Percentiles rank a stretch among this genome's conserved stretches.
These are phyloP conservation scores for Mormyrus proboscirostris DNA, from an alignment of 2,797 vertebrate genomes.

Conservation along the genomic window DNA sequence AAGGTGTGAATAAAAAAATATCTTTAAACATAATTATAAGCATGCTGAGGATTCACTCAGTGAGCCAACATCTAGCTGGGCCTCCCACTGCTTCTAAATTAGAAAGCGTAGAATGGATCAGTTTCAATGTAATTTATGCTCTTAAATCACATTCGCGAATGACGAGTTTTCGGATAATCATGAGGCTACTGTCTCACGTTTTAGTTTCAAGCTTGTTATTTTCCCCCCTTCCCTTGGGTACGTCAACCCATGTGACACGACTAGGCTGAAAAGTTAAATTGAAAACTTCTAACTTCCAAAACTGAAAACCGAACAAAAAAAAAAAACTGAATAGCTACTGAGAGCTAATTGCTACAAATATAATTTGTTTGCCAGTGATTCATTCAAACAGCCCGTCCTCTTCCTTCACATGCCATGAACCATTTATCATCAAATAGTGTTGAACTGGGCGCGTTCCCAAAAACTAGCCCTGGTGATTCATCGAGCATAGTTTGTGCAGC, in stretches of 20 bases:
- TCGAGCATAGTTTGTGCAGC: constrained; percentile 7
- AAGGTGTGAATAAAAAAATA: neutral
- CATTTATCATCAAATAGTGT: constrained; percentile 38
- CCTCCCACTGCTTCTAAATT: constrained; percentile 1
- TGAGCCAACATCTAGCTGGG: neutral
- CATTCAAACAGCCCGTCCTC: constrained; percentile 32
- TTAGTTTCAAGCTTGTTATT: neutral
- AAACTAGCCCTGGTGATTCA: constrained; percentile 28
- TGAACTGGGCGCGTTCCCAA: constrained; percentile 38
- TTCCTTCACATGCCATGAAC: constrained; percentile 27
- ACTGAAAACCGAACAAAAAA: constrained; percentile 23
- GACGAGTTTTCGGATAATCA: neutral
- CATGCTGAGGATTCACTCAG: neutral
- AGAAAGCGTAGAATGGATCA: neutral
- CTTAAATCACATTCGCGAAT: neutral
- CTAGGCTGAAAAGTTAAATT: neutral
- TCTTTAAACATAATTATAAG: neutral
- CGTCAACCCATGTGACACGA: neutral
- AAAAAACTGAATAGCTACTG: constrained; percentile 64
- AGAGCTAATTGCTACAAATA: constrained; percentile 43
- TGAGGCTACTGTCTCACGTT: neutral
- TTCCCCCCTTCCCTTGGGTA: neutral
- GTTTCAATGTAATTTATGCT: neutral
- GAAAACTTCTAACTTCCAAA: neutral
- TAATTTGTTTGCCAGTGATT: constrained; percentile 35